Conservation (phyloP, 2,888 invertebrate genomes). For the Ellobium chinense region DNA sequence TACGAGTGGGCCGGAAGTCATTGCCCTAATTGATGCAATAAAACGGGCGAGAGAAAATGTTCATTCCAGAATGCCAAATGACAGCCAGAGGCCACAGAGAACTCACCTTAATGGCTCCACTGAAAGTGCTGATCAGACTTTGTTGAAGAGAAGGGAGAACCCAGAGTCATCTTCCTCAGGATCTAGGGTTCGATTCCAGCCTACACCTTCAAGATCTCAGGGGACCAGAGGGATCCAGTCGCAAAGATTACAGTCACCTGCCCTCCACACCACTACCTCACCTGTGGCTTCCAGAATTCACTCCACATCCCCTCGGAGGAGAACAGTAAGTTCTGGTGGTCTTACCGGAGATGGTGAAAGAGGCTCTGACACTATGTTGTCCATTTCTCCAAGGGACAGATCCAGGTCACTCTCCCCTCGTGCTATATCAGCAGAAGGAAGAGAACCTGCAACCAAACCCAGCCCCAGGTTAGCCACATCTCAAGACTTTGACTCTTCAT, state of each 20-base stretch:
- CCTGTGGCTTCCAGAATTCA: background rate
- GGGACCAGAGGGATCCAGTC: background rate
- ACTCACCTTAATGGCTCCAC: background rate
- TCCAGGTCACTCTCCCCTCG: conserved; percentile 20
- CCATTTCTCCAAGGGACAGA: conserved; percentile 11
- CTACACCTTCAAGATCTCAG: background rate
- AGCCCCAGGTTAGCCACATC: background rate
- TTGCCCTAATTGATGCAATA: conserved; percentile 15
- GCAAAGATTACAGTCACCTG: background rate
- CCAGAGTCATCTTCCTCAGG: background rate
- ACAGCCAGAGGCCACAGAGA: background rate
- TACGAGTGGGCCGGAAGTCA: conserved; percentile 1
- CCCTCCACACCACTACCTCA: background rate
- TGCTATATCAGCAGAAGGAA: background rate
- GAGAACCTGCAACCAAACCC: background rate
- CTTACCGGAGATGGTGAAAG: background rate
- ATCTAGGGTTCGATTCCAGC: conserved; percentile 32
- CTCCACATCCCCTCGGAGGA: conserved; percentile 28
- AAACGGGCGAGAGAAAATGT: background rate
- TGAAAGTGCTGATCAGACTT: background rate
- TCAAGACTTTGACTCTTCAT: background rate
- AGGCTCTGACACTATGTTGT: conserved; percentile 14
- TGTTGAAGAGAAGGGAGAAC: conserved; percentile 5
- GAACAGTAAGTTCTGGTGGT: background rate
- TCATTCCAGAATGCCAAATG: background rate